phyloP scores from a whole-genome alignment of 2,888 invertebrate species.

The Chouioia cunea region DNA sequence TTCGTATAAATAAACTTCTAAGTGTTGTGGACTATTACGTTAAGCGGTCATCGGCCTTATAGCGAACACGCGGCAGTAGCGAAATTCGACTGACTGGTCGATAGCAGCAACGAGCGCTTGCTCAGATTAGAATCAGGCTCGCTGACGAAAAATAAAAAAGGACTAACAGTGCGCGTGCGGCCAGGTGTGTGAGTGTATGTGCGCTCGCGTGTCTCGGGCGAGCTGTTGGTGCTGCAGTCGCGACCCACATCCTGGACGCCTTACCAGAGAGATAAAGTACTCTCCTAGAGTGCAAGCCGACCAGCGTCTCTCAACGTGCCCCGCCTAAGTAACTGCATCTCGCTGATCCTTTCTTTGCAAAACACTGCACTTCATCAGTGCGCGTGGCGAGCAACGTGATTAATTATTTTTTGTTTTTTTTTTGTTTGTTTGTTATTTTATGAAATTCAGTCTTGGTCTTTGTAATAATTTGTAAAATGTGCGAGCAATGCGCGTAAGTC shows the following conservation, averaged over 20 bases:
- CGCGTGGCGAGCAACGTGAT: no score
- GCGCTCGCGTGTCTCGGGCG: constrained; percentile 62
- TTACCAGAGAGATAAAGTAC: constrained; percentile 60
- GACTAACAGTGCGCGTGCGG: not conserved
- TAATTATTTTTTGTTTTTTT: not conserved
- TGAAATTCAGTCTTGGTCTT: not conserved
- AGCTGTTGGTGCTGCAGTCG: constrained; percentile 53
- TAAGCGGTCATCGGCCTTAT: constrained; percentile 19
- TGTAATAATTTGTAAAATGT: not conserved
- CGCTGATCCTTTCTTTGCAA: constrained; percentile 19
- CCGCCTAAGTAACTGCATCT: constrained; percentile 57
- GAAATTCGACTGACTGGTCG: constrained; percentile 18
- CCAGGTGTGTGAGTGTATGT: not conserved
- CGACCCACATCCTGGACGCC: constrained; percentile 64
- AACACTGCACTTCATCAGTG: no score
- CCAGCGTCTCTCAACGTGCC: constrained; percentile 65
- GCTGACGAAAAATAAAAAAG: not conserved
- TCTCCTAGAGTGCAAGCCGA: constrained; percentile 60
- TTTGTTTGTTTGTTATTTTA: not conserved
- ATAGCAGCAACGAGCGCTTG: constrained; percentile 9
- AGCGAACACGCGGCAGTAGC: not conserved
- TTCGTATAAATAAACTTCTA: constrained; percentile 19
- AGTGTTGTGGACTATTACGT: constrained; percentile 11
- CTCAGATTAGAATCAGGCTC: not conserved
- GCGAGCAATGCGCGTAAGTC: not conserved